A percentile compares a stretch with the other conserved stretches of the same genome.
These are phyloP conservation scores for Potamilus streckersoni DNA, from an alignment of 1,140 invertebrate species.

Conservation along the genomic window DNA sequence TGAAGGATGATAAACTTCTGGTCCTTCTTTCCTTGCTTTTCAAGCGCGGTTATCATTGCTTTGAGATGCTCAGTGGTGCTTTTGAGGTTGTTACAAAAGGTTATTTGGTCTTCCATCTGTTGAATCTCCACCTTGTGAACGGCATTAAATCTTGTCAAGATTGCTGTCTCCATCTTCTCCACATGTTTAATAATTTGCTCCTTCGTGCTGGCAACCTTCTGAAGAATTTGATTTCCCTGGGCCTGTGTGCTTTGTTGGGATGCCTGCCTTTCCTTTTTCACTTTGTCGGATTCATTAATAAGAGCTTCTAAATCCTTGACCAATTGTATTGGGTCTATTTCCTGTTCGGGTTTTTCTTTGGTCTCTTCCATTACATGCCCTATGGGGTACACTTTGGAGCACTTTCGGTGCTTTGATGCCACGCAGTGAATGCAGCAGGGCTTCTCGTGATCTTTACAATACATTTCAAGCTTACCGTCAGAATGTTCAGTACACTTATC, in stretches of 20 bases:
- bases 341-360: not conserved
- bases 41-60: constrained; percentile 12
- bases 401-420: constrained; percentile 24
- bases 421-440: constrained; percentile 27
- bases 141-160: constrained; percentile 22
- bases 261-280: constrained; percentile 27
- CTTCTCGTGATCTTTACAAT: constrained; percentile 28
- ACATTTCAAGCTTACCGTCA: constrained; percentile 27
- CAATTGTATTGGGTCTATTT: constrained; percentile 5
- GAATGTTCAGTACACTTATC: constrained; percentile 17
- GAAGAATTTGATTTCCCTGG: constrained; percentile 23
- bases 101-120: constrained; percentile 24
- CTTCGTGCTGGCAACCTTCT: constrained; percentile 24
- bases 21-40: constrained; percentile 19
- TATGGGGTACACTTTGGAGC: constrained; percentile 17
- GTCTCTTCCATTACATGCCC: constrained; percentile 9
- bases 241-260: constrained; percentile 17
- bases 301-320: constrained; percentile 24
- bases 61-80: constrained; percentile 29
- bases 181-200: constrained; percentile 24
- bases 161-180: constrained; percentile 26
- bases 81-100: constrained; percentile 28
- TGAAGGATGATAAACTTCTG: constrained; percentile 23
- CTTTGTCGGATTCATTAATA: constrained; percentile 9
- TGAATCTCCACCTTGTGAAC: constrained; percentile 23